Base-by-base conservation (phyloP, 1,140 invertebrate genomes). In the Hesperophylax magnus region DNA sequence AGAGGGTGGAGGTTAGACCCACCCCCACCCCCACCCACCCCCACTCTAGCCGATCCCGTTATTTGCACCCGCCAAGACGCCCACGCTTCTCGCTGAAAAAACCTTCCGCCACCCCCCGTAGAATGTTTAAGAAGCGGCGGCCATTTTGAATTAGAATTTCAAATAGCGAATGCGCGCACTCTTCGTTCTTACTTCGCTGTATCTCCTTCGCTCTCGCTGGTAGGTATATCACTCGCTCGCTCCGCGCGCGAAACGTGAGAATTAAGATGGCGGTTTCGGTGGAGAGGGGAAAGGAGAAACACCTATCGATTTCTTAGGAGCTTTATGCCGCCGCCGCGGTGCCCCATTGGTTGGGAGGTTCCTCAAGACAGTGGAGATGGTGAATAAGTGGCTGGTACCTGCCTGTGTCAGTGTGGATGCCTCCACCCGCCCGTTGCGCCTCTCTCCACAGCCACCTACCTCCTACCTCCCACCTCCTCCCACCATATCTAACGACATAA, bases 301-400 rank as follows among this genome's bases (percentile, higher is more conserved):
- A 78, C 60, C 63, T 78, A 78, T 78, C 76, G 76, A 78, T 78
- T 78, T 78, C 76, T 78, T 78, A 78, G 76, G 65, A 78, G 76
- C 76, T 78, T 78, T 78, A 63, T 78, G 60, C 20, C 31, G 17
- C 72, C 15, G 15, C 53, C 72, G 72, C 72, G 72, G 54, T 39
- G 15, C 56, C 22, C 54, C 54, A 75, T 75, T 75, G 72, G 72
- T 31, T 60, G 56, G 20, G 72, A 34, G 18, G 53, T 56, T 58
- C 27, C 72, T 75, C 31, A 58, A 75, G 72, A 75, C 72, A 20
- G 72, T 52, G 67, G 22, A 52, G 39, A 53, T 53, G 39, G 34
- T 39, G 34, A 39, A 8, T 5, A 39, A 39, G 34, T 39, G 34
- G 34, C 34, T 39, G 39, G 34, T 53, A 72, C 39, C 69, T 72